Evolutionary conservation across 2,888 invertebrate species (phyloP), one percentile per base, ranked within the genome.

Genomic region (Aphelenchoides bicaudatus): DNA sequence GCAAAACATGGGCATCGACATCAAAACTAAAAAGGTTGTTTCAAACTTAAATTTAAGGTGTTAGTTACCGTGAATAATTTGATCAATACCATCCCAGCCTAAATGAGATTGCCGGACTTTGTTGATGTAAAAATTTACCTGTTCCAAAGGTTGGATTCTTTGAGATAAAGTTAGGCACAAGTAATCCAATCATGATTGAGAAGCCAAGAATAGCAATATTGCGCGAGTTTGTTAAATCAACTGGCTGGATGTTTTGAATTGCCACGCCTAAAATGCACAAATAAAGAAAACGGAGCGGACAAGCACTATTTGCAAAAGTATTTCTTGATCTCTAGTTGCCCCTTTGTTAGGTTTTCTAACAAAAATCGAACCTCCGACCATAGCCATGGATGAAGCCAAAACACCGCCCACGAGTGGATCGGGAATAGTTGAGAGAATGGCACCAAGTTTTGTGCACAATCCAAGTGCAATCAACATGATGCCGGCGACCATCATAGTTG

Each of bases 151-250:
- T 16, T n/a, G 49, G 49, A 48, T 48, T 27, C 38, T 48, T 34
- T 8, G 23, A 63, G 61, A 70, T 72, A 47, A 71, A 75, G 6
- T 63, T 57, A 5, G 75, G 75, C 2, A 82, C 67, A 49, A 79
- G 84, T 82, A 91, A 80, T 2, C 90, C 90, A 74, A 89, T 87
- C 82, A 91, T 90, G 61, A 91, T 83, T 2, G 90, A 88, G 72
- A 90, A 86, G 19, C 91, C 91, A 30, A 91, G 84, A 66, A 91
- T 88, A 80, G 90, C 90, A 39, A 91, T 84, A 82, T 91, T 91
- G 54, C 91, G 83, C 0, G 90, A 85, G 27, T 89, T 89, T 79
- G 88, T 87, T 63, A 91, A 81, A 73, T 90, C 85, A 31, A 91
- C 87, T 76, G 88, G 29, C 55, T 64, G 64, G 16, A 89, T 63